A percentile compares a stretch with the other conserved stretches of the same genome.
Evolutionary conservation across 1,140 invertebrate species (phyloP).

Genomic region (Drosophila tropicalis): DNA sequence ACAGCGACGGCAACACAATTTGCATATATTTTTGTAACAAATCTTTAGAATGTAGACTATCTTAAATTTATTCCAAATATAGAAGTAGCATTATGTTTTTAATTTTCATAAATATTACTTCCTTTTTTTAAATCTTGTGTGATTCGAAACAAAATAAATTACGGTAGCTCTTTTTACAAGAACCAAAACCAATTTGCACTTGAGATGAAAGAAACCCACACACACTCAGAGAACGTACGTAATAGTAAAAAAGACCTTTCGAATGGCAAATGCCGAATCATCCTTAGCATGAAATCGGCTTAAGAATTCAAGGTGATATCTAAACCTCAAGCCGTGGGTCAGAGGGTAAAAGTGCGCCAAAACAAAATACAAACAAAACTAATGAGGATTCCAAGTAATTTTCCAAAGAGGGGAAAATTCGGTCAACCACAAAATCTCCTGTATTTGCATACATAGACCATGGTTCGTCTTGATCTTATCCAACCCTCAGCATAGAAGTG

Average conservation of each 20-base stretch:
- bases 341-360: slow-evolving; percentile 57
- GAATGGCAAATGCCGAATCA: slow-evolving; percentile 62
- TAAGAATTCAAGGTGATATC: slow-evolving; percentile 70
- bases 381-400: slow-evolving; percentile 49
- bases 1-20: background rate
- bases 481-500: background rate
- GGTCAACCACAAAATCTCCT: slow-evolving; percentile 57
- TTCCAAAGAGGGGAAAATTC: slow-evolving; percentile 41
- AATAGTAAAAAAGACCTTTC: slow-evolving; percentile 28
- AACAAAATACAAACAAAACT: slow-evolving; percentile 56
- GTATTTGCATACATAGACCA: slow-evolving; percentile 61
- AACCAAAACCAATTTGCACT: slow-evolving; percentile 65
- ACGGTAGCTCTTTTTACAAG: background rate
- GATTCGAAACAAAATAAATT: background rate
- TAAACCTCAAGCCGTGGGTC: slow-evolving; percentile 44
- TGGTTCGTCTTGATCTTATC: background rate
- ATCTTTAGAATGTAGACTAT: too few species aligned
- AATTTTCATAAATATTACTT: too few species aligned
- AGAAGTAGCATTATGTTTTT: background rate
- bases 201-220: slow-evolving; percentile 49
- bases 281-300: slow-evolving; percentile 73
- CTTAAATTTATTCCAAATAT: background rate
- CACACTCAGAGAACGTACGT: slow-evolving; percentile 12
- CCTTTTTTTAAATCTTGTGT: too few species aligned
- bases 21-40: too few species aligned